These are phyloP conservation scores for Anabacerthia variegaticeps DNA, from an alignment of 2,797 vertebrate genomes.

Conservation along the genomic window DNA sequence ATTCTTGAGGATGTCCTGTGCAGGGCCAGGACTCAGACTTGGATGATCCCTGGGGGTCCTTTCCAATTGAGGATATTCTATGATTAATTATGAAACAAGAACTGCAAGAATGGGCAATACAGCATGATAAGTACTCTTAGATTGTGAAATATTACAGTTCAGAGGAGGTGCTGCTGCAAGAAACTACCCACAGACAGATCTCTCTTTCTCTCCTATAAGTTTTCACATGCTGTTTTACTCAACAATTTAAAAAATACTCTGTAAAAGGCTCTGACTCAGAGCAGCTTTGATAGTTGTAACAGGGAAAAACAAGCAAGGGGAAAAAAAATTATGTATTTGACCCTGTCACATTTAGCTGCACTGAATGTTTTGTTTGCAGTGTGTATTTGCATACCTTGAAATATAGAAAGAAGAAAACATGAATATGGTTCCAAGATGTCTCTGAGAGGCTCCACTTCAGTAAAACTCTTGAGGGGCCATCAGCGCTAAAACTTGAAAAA, in stretches of 20 bases:
- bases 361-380: background rate
- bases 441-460: background rate
- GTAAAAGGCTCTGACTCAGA: background rate
- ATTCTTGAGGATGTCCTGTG: background rate
- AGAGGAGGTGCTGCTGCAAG: background rate
- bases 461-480: background rate
- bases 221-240: background rate
- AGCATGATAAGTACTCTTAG: background rate
- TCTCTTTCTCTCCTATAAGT: background rate
- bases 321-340: background rate
- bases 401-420: background rate
- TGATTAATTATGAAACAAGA: background rate
- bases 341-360: background rate
- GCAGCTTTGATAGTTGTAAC: background rate
- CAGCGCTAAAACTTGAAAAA: background rate
- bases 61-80: background rate
- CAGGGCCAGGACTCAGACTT: background rate
- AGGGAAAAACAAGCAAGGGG: background rate
- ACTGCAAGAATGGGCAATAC: background rate
- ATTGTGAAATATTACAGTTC: background rate
- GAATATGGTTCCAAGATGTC: background rate
- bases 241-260: background rate
- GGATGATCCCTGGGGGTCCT: background rate
- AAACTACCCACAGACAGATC: background rate
- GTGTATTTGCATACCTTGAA: background rate